A percentile compares a stretch with the other conserved stretches of the same genome.
Conservation (phyloP, 1,140 invertebrate genomes). For the Brachionus plicatilis region DNA sequence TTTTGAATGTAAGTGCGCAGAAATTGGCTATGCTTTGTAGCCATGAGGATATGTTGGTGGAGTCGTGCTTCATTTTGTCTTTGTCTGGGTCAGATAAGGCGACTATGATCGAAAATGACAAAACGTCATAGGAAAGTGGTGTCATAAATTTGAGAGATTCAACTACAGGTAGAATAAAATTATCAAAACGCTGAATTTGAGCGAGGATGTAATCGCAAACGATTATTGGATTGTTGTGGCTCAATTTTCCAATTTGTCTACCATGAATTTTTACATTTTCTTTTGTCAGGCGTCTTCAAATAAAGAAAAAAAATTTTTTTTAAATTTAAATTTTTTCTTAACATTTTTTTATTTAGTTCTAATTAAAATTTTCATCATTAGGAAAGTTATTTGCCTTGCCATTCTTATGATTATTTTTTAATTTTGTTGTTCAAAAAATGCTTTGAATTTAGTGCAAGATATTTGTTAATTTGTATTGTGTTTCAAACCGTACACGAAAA, state of each 20-base stretch:
- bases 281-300: conserved; percentile 72
- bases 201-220: conserved; percentile 65
- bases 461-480: too few relatives aligned
- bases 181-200: conserved; percentile 95
- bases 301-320: neutral
- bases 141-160: conserved; percentile 96
- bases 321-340: neutral
- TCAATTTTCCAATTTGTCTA: conserved; percentile 87
- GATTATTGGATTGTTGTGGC: conserved; percentile 86
- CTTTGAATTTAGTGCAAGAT: too few relatives aligned
- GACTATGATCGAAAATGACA: conserved; percentile 59
- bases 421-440: too few relatives aligned
- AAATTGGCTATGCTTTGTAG: conserved; percentile 65
- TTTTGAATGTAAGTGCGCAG: conserved; percentile 75
- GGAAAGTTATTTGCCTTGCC: too few relatives aligned
- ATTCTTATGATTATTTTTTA: too few relatives aligned
- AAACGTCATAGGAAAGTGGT: conserved; percentile 86
- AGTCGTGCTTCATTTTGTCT: conserved; percentile 75
- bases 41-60: conserved; percentile 89
- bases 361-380: too few relatives aligned
- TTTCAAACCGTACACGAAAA: too few relatives aligned
- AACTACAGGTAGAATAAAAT: conserved; percentile 88
- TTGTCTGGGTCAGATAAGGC: conserved; percentile 48
- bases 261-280: conserved; percentile 96
- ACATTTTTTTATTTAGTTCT: neutral